Evolutionary conservation across 2,113 vertebrate genomes (phyloP), one percentile per base, ranked within the genome.

Genomic region (Odontophorus gujanensis): DNA sequence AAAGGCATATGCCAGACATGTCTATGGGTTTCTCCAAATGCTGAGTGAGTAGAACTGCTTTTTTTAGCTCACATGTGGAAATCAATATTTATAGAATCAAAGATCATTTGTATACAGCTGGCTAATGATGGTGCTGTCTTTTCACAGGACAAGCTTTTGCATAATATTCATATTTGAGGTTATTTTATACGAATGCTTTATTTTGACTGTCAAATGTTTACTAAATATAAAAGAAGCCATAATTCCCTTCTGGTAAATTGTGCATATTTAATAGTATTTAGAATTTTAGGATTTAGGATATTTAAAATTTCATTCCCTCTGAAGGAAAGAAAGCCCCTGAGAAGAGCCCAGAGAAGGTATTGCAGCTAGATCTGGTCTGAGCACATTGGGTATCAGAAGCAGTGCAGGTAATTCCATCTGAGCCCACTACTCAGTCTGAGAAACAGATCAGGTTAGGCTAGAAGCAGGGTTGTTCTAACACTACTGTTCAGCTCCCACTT

Each of bases 71-170:
- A 78, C 47, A 78, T 40, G 26, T 80, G 51, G 76, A n/a, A 85
- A 81, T 59, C 47, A 45, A 30, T 87, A 94, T 92, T 93, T 96
- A 81, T 59, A 85, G 93, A 91, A 82, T 40, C 50, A 81, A 87
- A 95, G 45, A 47, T 13, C 15, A 19, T 89, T 87, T 92, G 57
- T 95, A 71, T 48, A 67, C 85, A 93, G 85, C 81, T 95, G 94
- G 72, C 72, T 95, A 93, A 97, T 91, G 85, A 95, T 28, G 81
- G 42, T 61, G 72, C 47, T 87, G 55, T 85, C 72, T 80, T 95
- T 89, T 71, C 42, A 89, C 59, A 71, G 40, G 34, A 59, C 32
- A 71, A 76, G 25, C 62, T 93, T 87, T 82, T 87, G 59, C 42
- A 65, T 17, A 9, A 81, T 77, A 63, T 51, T 83, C 42, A 65